Evolutionary conservation across 2,797 vertebrate species (phyloP).

Genomic region (Pseudochaenichthys georgianus): DNA sequence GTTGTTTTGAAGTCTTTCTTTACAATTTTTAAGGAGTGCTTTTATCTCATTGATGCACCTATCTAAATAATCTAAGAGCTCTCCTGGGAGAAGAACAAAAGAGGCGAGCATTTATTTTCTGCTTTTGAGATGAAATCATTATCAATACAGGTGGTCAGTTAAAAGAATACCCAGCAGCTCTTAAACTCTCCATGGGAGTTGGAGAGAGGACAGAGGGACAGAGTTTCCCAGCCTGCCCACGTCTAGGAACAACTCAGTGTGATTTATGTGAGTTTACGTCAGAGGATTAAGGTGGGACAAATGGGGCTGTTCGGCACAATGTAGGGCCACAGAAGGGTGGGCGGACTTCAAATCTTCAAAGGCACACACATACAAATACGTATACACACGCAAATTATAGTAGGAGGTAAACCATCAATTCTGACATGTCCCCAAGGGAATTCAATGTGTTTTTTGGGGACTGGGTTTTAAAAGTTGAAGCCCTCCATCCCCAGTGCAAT

Average conservation of each 20-base stretch:
- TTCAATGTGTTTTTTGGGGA: constrained; percentile 17
- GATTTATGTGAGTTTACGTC: constrained; percentile 79
- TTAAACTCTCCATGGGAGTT: constrained; percentile 35
- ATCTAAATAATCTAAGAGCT: constrained; percentile 1
- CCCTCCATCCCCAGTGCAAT: not conserved
- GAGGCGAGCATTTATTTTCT: constrained; percentile 24
- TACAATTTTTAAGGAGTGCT: not conserved
- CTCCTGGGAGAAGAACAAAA: constrained; percentile 1
- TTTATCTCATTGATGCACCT: not conserved
- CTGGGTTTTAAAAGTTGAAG: constrained; percentile 3
- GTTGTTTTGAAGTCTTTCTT: not conserved
- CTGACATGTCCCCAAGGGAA: constrained; percentile 39
- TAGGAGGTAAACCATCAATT: constrained; percentile 55
- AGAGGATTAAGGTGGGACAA: constrained; percentile 80
- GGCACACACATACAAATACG: constrained; percentile 24
- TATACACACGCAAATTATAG: constrained; percentile 31
- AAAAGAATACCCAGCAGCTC: constrained; percentile 39
- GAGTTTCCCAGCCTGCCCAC: constrained; percentile 48
- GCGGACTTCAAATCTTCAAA: constrained; percentile 72
- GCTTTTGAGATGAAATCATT: constrained; percentile 20
- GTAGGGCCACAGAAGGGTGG: constrained; percentile 59
- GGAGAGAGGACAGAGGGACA: constrained; percentile 31
- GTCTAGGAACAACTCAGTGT: constrained; percentile 66
- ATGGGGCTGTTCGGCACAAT: constrained; percentile 78
- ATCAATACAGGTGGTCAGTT: constrained; percentile 43